Evolutionary conservation across 2,888 invertebrate genomes (phyloP).

Genomic region (Nomada ruficornis): DNA sequence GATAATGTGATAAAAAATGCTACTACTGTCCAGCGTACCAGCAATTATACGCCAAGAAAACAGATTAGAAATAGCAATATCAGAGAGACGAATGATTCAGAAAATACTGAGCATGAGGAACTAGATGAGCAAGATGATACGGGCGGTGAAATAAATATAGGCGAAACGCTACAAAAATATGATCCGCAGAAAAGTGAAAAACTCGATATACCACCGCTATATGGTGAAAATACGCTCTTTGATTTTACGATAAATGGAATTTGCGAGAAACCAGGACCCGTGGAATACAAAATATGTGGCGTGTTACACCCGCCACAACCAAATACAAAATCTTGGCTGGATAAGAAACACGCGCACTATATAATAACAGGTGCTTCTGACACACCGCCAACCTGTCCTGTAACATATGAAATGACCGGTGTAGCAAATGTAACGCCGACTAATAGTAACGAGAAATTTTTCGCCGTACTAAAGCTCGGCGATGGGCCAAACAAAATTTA

Average conservation of each 20-base stretch:
- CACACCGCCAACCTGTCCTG: slow-evolving; percentile 62
- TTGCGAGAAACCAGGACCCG: slow-evolving; percentile 42
- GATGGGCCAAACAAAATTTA: slow-evolving; percentile 62
- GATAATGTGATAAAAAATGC: too few species aligned
- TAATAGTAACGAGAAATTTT: slow-evolving; percentile 76
- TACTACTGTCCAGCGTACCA: too few species aligned
- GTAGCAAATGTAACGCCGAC: slow-evolving; percentile 70
- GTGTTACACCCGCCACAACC: slow-evolving; percentile 52
- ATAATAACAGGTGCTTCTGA: slow-evolving; percentile 69
- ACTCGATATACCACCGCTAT: slow-evolving; percentile 29
- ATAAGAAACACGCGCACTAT: slow-evolving; percentile 69
- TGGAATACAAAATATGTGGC: slow-evolving; percentile 63
- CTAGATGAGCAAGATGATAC: neutral
- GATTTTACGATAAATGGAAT: slow-evolving; percentile 56
- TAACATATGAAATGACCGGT: slow-evolving; percentile 72
- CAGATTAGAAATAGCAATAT: neutral
- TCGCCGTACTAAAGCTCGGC: slow-evolving; percentile 66
- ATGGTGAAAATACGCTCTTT: slow-evolving; percentile 51
- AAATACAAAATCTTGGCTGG: slow-evolving; percentile 64
- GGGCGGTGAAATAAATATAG: neutral
- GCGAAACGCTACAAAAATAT: neutral
- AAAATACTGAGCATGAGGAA: neutral
- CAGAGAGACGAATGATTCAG: neutral
- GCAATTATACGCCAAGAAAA: neutral
- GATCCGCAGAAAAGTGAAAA: neutral